These are phyloP conservation scores for Myotis lucifugus DNA, from an alignment of 2,113 vertebrate species.

Conservation along the genomic window DNA sequence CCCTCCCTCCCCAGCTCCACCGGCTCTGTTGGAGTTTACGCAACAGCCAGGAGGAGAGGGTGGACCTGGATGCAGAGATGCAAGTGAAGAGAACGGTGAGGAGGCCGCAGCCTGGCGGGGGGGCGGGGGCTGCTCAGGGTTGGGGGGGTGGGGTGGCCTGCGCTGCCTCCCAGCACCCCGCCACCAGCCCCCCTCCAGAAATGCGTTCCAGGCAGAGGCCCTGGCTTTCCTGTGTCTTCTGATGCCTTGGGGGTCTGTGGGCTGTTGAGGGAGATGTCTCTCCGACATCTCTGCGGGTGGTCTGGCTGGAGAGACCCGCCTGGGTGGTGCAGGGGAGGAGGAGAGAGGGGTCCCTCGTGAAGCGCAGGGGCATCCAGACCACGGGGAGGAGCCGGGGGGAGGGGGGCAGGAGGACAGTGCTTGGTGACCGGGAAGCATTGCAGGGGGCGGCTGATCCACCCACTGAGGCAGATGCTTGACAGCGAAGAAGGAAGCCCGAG, in stretches of 20 bases:
- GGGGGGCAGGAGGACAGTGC: conserved; percentile 79
- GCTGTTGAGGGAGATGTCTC: background rate
- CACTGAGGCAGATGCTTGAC: background rate
- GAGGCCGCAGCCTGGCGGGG: background rate
- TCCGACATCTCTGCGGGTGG: background rate
- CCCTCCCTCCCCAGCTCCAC: conserved; percentile 86
- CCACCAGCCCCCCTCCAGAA: background rate
- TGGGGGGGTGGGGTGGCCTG: background rate
- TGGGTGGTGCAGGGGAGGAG: too few relatives aligned
- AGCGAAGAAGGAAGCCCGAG: background rate
- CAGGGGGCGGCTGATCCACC: background rate
- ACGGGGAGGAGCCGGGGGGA: conserved; percentile 86
- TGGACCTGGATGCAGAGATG: conserved; percentile 86
- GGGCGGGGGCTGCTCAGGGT: too few relatives aligned
- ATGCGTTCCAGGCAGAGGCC: background rate
- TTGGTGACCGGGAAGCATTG: background rate
- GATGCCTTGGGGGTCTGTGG: background rate
- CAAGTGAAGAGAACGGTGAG: conserved; percentile 27
- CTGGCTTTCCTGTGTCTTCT: background rate
- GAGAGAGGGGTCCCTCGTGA: conserved; percentile 42
- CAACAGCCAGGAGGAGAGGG: conserved; percentile 87
- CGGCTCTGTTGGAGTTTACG: conserved; percentile 93
- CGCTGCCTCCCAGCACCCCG: background rate
- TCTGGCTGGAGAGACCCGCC: background rate
- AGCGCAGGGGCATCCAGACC: conserved; percentile 79